Conservation (phyloP, 1,140 invertebrate genomes). For the Calycopis cecrops region DNA sequence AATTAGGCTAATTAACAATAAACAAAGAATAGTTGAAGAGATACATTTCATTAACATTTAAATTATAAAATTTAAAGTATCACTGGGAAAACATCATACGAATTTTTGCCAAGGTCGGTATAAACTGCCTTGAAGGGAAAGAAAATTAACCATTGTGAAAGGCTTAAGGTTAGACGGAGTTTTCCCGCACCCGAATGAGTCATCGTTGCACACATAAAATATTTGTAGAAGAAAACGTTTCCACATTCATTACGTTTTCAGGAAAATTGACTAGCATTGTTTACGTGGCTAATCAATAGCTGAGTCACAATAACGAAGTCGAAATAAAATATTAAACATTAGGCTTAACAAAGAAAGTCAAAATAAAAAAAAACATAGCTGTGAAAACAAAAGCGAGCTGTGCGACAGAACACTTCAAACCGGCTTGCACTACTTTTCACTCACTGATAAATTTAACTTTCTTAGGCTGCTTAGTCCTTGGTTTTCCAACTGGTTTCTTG, state of each 20-base stretch:
- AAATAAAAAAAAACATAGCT: slow-evolving; percentile 11
- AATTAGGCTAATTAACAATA: too few relatives aligned
- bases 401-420: slow-evolving; percentile 1
- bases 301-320: slow-evolving; percentile 5
- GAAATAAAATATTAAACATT: not conserved
- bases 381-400: slow-evolving; percentile 5
- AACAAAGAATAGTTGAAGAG: too few relatives aligned
- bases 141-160: slow-evolving; percentile 9
- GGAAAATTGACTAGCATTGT: not conserved
- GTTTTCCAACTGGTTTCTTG: slow-evolving; percentile 84
- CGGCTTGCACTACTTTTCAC: slow-evolving; percentile 58
- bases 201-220: slow-evolving; percentile 28
- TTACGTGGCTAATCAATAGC: not conserved
- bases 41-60: too few relatives aligned
- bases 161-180: slow-evolving; percentile 13
- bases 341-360: not conserved
- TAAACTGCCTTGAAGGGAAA: slow-evolving; percentile 11
- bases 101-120: slow-evolving; percentile 50
- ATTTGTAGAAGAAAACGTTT: slow-evolving; percentile 6
- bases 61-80: too few relatives aligned
- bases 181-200: slow-evolving; percentile 31
- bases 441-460: slow-evolving; percentile 93
- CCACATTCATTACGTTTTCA: slow-evolving; percentile 1
- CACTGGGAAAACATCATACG: too few relatives aligned
- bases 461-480: slow-evolving; percentile 87